Base-by-base conservation (phyloP, 2,888 invertebrate genomes). In the Nomada flava region DNA sequence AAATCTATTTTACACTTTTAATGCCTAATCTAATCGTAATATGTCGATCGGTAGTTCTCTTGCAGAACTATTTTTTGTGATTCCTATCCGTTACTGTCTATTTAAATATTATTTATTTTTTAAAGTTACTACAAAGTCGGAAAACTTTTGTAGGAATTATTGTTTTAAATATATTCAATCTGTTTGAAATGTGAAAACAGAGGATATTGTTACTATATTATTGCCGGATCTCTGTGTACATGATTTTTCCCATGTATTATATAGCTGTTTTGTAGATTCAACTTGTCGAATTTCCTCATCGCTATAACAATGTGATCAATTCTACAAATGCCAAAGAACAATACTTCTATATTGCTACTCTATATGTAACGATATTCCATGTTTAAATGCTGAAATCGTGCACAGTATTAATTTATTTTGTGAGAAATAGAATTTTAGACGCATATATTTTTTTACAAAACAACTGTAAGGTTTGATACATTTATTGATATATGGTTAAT, bases 1-100 rank as follows among this genome's bases (percentile, higher is more conserved):
- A 84, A 96, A 96, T 90, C 95, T 98, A 82, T 95, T 98, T 20
- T 98, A 98, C 92, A 96, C 95, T 23, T 98, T 98, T 84, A 90
- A 83, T 13, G 83, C 83, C 62, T 93, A 88, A 86, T 36, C 62
- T 93, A 88, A 15, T 73, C 70, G 60, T 44, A 63, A 70, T 23
- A 13, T 62, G 42, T 53, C 18, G 11, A 57, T 55, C 13, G 60
- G 47, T 47, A 44, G 20, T 55, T 71, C 10, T 15, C 2, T 9
- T 10, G 0, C n/a, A 52, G 1, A 29, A 18, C 44, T 52, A 18
- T 68, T 57, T 53, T 42, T 29, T 59, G 23, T 75, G 18, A 26
- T 47, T 55, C 18, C 23, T 23, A 57, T 60, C 26, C 53, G 52
- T 26, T 13, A 10, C 10, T n/a, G 20, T 55, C 11, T 47, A 29